Base-by-base conservation (phyloP, 2,797 vertebrate genomes). In the Coregonus sp. region DNA sequence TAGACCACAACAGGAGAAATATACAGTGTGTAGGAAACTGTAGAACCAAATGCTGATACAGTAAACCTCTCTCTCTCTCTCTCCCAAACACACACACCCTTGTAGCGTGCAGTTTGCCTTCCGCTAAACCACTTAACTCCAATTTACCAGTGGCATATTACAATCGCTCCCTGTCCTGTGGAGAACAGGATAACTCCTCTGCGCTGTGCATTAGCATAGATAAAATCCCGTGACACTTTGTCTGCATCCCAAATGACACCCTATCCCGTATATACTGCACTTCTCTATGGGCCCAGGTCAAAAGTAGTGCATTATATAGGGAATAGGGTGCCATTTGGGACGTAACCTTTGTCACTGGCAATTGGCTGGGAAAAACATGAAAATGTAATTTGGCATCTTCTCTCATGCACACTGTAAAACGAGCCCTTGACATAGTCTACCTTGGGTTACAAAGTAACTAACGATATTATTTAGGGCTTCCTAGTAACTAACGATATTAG, bases 121-220 rank as follows among this genome's bases (percentile, higher is more conserved):
- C 77, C 72, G 72, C 77, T 40, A 69, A 75, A 77, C 25, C 54
- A 75, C 69, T 80, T 76, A 77, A 73, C 66, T 80, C 75, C 78
- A 84, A 75, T 73, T 84, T 77, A 81, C 72, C 80, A 72, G 56
- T n/a, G 18, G 40, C 33, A 6, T 31, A 29, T 52, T 40, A 67
- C 67, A 14, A 66, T 83, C 61, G 59, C 14, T 72, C 70, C 63
- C 54, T 77, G 74, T 81, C 72, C 40, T 33, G 6, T 33, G 73
- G 70, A 65, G 25, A 72, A 37, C 74, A 31, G 50, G 70, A 65
- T 29, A 20, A 76, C 47, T 70, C 72, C 75, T 75, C 52, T 37
- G 61, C 40, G 73, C 63, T 33, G 11, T 40, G 50, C 68, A 76
- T 75, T 76, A 76, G 40, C 71, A 72, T 72, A 20, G 63, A 11